Base-by-base conservation (phyloP, 2,113 vertebrate species). In the Herpetotheres cachinnans region DNA sequence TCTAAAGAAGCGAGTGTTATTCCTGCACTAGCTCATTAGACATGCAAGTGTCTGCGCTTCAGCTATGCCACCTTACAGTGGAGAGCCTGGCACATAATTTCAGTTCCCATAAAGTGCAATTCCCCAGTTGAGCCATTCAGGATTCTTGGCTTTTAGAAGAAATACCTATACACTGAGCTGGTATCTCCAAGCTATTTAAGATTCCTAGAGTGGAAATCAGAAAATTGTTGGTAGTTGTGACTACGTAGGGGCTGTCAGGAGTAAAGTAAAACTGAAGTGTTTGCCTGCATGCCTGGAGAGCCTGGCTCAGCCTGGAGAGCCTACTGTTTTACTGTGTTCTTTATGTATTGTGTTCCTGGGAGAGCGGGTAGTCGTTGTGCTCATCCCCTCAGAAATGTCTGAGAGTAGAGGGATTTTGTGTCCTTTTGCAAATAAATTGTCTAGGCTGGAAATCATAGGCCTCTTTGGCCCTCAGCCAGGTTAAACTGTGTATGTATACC, bases 401-500 rank as follows among this genome's bases (percentile, higher is more conserved):
- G 74, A 92, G 34, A 86, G 52, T 46, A 84, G 69, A 87, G 73
- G 82, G 89, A 82, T 93, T 96, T 93, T 82, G 86, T 91, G 91
- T 95, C 91, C 83, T 93, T 95, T 55, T 89, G 69, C 82, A 95
- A 96, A 95, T 76, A 94, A 90, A 83, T 94, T 83, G 77, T 82
- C 83, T 61, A 61, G 83, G 61, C 77, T 97, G 86, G 91, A 92
- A 95, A 91, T 74, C 70, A 13, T 54, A 76, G 83, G 77, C 89
- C 59, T 78, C 52, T 63, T 36, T 97, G 96, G 95, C 77, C 61
- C 40, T 79, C 70, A 58, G 91, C 96, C 96, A 97, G 83, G 61
- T 95, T 92, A 96, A 93, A 96, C 93, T 95, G 24, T 84, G 86
- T 86, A 59, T 86, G 47, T 95, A 84, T 96, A 97, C 90, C 96